Conservation (phyloP, 2,888 invertebrate genomes). For the Lasioglossum malachurum region DNA sequence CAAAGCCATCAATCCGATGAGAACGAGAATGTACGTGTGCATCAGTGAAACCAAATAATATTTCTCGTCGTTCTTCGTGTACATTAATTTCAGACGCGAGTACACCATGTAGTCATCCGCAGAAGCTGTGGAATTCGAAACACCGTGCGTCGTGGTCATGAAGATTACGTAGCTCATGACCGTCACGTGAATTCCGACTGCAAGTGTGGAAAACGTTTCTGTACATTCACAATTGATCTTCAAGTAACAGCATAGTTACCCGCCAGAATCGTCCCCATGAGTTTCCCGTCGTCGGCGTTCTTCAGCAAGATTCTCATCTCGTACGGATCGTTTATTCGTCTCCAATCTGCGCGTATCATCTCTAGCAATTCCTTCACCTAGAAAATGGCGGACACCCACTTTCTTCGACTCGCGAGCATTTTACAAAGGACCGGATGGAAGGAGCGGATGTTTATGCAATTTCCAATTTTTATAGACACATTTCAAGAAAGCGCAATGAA, state of each 20-base stretch:
- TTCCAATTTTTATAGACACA: no score
- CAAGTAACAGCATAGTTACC: not conserved
- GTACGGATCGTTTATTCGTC: not conserved
- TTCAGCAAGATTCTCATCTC: not conserved
- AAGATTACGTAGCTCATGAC: not conserved
- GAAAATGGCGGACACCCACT: not conserved
- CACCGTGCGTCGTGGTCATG: not conserved
- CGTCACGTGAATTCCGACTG: not conserved
- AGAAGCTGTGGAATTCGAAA: not conserved
- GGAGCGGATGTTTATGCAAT: no score
- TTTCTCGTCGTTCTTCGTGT: not conserved
- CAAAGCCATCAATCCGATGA: not conserved
- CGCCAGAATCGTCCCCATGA: not conserved
- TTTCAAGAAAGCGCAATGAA: no score
- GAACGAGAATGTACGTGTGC: not conserved
- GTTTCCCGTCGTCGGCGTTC: not conserved
- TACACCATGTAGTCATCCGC: not conserved
- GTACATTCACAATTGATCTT: no score
- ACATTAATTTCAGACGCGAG: not conserved
- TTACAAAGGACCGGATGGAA: no score
- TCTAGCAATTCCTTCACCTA: not conserved
- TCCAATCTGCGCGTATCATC: not conserved
- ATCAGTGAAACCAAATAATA: not conserved
- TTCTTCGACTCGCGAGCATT: no score
- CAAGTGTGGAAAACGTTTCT: not conserved